Conservation (phyloP, 2,113 vertebrate species). For the Phylloscopus trochilus region DNA sequence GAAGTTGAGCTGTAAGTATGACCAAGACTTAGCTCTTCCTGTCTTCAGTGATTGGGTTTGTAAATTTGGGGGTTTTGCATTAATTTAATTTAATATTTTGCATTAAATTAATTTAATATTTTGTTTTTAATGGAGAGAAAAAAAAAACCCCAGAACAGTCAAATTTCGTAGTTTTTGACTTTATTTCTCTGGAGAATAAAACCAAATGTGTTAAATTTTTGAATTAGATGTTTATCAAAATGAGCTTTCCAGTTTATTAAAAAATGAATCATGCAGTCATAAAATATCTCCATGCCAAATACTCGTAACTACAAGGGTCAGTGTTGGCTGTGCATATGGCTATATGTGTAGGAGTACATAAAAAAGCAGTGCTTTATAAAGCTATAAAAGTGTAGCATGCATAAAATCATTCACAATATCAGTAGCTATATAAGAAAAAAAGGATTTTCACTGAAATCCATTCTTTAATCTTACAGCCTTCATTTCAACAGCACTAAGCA, state of each 20-base stretch:
- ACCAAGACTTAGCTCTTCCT: neutral
- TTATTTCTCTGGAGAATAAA: neutral
- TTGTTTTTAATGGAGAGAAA: neutral
- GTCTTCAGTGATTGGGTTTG: neutral
- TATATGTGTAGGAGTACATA: neutral
- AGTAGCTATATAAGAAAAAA: neutral
- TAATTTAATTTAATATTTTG: neutral
- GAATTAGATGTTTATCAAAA: neutral
- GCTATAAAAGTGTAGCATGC: neutral
- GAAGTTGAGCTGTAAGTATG: neutral
- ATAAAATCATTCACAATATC: neutral
- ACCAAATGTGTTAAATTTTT: neutral
- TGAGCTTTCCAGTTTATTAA: neutral
- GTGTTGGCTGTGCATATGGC: neutral
- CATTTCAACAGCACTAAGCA: neutral
- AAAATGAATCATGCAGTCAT: neutral
- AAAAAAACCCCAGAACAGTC: too few relatives aligned
- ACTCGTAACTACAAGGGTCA: neutral
- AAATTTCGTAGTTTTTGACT: neutral
- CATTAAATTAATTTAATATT: neutral
- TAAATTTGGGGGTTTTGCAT: neutral
- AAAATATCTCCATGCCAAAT: neutral
- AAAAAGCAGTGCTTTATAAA: slow-evolving; percentile 8
- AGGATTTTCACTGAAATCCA: neutral
- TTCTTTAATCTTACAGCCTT: neutral